phyloP scores from a whole-genome alignment of 1,140 invertebrate genomes.

The Pogonognathellus flavescens region DNA sequence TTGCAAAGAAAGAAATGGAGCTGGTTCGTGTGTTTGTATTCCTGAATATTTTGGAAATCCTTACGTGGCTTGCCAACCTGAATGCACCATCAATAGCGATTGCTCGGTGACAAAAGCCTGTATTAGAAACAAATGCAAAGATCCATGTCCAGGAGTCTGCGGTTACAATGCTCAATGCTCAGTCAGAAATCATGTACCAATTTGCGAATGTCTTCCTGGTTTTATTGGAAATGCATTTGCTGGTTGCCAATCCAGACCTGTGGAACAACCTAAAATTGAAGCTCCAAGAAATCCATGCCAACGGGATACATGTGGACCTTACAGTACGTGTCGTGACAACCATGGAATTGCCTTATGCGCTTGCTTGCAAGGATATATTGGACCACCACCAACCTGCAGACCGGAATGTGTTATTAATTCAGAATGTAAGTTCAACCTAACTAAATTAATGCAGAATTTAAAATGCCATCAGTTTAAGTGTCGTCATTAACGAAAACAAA shows the following conservation, averaged over 20 bases:
- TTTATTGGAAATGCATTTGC: neutral
- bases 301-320: constrained; percentile 84
- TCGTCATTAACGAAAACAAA: no score
- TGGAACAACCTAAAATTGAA: constrained; percentile 63
- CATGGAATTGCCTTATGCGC: constrained; percentile 85
- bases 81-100: constrained; percentile 77
- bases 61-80: constrained; percentile 73
- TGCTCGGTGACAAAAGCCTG: constrained; percentile 76
- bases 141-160: constrained; percentile 84
- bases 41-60: constrained; percentile 80
- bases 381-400: constrained; percentile 72
- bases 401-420: constrained; percentile 72
- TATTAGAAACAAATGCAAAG: constrained; percentile 83
- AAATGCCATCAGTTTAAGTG: neutral
- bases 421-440: constrained; percentile 79
- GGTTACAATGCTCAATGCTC: no score
- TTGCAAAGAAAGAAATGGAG: constrained; percentile 77
- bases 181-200: no score
- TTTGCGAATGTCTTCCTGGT: no score
- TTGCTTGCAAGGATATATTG: constrained; percentile 64
- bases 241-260: constrained; percentile 3
- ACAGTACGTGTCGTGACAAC: constrained; percentile 82
- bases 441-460: neutral
- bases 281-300: constrained; percentile 78
- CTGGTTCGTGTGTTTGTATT: constrained; percentile 71